These are phyloP conservation scores for Equus przewalskii DNA, from an alignment of 2,113 vertebrate genomes.

Conservation along the genomic window DNA sequence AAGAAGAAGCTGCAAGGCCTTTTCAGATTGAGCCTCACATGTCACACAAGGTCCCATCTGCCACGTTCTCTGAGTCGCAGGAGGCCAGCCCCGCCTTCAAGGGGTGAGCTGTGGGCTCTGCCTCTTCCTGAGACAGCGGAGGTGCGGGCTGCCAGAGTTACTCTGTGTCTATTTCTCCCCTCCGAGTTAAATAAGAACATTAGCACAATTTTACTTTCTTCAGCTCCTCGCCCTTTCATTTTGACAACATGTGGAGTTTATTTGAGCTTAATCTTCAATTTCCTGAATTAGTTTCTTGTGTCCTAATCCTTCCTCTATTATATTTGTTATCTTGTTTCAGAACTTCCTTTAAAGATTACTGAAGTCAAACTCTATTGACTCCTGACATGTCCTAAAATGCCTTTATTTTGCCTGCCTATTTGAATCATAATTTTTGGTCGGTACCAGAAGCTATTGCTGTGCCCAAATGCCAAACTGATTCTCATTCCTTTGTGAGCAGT, in stretches of 20 bases:
- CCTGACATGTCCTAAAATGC: not conserved
- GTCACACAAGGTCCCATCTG: not conserved
- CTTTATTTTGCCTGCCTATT: constrained; percentile 26
- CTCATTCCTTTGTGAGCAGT: not conserved
- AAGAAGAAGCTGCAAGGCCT: not conserved
- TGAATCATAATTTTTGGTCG: not conserved
- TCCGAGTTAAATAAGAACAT: not conserved
- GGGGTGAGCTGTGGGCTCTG: not conserved
- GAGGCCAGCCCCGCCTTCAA: not conserved
- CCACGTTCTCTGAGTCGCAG: not conserved
- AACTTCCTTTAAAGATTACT: constrained; percentile 44
- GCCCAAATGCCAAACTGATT: not conserved
- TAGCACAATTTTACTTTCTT: not conserved
- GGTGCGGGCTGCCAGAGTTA: not conserved
- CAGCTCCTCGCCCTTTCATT: not conserved
- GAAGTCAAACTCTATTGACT: not conserved
- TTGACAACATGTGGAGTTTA: not conserved
- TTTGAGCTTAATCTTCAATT: not conserved
- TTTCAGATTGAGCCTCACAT: not conserved
- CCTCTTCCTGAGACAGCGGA: not conserved
- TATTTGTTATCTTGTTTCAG: not conserved
- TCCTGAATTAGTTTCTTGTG: not conserved
- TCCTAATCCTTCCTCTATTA: not conserved
- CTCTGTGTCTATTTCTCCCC: not conserved
- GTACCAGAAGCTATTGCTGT: not conserved